Base-by-base conservation (phyloP, 2,888 invertebrate genomes). In the Junonia oenone region DNA sequence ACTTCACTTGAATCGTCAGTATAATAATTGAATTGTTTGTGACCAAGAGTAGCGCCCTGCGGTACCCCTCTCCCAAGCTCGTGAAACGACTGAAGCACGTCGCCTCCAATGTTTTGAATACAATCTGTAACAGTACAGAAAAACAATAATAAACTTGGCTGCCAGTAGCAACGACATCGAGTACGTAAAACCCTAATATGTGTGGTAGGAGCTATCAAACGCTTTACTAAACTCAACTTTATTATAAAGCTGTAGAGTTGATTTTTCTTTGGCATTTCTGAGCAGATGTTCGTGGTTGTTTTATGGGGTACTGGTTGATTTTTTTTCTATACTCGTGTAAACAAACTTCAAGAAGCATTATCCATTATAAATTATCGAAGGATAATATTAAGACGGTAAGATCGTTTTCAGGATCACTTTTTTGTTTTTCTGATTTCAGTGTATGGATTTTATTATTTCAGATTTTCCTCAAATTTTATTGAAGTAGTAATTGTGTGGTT, bases 91-190 rank as follows among this genome's bases (percentile, higher is more conserved):
- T 85, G 85, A 76, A 70, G 72, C 73, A 67, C 64, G 67, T 68
- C 75, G 71, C 70, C 72, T 70, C 69, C 67, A 48, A 78, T 90
- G 89, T 89, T 89, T 87, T 87, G 82, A 84, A 88, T 85, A 87
- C 88, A 84, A 83, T 85, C 89, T 90, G 88, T 79, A 88, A 86
- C 80, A 82, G 80, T 84, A 81, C 83, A 73, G 83, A 87, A 88
- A 83, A 87, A 86, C 81, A 88, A 88, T 89, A 88, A 84, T 87
- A 87, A 87, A 84, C 80, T 79, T 69, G 61, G 70, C 69, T 67
- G 68, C 68, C 67, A 66, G 68, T 65, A 65, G 69, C 70, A 66
- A 63, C 68, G 62, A 70, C 66, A 75, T 76, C 75, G 67, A 76
- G 61, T 65, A 60, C 35, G 55, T 45, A 51, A 60, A 54, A 45